Base-by-base conservation (phyloP, 2,113 vertebrate species). In the Geococcyx californianus region DNA sequence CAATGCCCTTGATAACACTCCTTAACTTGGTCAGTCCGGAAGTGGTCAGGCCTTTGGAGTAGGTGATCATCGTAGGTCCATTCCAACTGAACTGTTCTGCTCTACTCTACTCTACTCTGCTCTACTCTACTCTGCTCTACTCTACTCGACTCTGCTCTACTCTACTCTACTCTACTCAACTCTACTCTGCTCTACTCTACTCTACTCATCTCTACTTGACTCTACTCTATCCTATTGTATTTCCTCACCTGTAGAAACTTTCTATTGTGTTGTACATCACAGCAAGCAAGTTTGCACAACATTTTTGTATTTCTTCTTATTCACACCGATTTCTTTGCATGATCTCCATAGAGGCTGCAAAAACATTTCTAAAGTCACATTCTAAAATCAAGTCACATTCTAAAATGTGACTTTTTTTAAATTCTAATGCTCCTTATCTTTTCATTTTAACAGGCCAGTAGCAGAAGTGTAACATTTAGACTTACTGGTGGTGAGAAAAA, bases 41-140 rank as follows among this genome's bases (percentile, higher is more conserved):
- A 45, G 3, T 36, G 42, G 2, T 42, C 23, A 45, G 11, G 60
- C 5, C n/a, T 38, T 36, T 52, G 55, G 29, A 16, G 23, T 54
- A 58, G 9, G 23, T 1, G 1, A 36, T 28, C 4, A 0, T 4
- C 42, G 13, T 6, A 36, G 6, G 31, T 42, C 31, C 14, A 23
- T 69, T 79, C 67, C 19, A 60, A 31, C 7, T 31, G 19, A 45
- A 51, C 9, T 23, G 10, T 60, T 63, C 15, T 51, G 1, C 36
- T 55, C n/a, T n/a, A n/a, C n/a, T n/a, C n/a, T n/a, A n/a, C n/a
- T n/a, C n/a, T n/a, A n/a, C n/a, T n/a, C n/a, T n/a, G n/a, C n/a
- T n/a, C n/a, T n/a, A n/a, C n/a, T n/a, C n/a, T n/a, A n/a, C n/a
- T n/a, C n/a, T n/a, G n/a, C n/a, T n/a, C n/a, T n/a, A n/a, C n/a